Percentiles rank a stretch among this genome's conserved stretches.
Evolutionary conservation across 2,797 vertebrate genomes (phyloP).

Genomic region (Platalea minor): DNA sequence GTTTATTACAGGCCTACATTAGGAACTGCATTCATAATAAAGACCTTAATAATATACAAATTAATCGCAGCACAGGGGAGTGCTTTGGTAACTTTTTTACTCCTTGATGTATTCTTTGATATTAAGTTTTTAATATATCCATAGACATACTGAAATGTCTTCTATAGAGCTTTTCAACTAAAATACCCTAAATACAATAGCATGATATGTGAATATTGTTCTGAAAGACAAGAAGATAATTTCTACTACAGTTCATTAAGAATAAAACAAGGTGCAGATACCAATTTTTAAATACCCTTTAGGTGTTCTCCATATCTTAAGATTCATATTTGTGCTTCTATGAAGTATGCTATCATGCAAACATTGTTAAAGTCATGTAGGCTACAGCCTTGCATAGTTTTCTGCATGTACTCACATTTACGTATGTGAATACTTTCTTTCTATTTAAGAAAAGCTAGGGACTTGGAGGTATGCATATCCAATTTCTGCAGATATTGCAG

Average conservation of each 20-base stretch:
- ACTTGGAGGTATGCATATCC: not conserved
- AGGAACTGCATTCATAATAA: conserved; percentile 78
- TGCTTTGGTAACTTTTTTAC: conserved; percentile 72
- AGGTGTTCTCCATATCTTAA: not conserved
- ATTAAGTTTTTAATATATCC: conserved; percentile 72
- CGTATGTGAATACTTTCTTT: conserved; percentile 25
- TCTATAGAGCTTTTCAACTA: conserved; percentile 42
- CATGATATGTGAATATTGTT: not conserved
- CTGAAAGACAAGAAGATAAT: not conserved
- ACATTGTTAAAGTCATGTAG: not conserved
- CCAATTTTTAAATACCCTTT: not conserved
- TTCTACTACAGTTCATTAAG: not conserved
- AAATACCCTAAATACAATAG: conserved; percentile 48
- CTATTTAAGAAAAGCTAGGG: conserved; percentile 13
- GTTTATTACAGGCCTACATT: conserved; percentile 80
- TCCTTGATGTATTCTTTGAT: conserved; percentile 61
- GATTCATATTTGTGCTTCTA: not conserved
- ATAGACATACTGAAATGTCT: conserved; percentile 26
- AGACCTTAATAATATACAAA: conserved; percentile 80
- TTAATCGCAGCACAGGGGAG: conserved; percentile 77
- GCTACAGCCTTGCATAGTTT: not conserved
- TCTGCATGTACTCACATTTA: conserved; percentile 26
- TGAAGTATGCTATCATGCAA: not conserved
- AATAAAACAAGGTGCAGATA: not conserved
- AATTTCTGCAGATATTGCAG: not conserved